Percentiles rank a stretch among this genome's conserved stretches.
Evolutionary conservation across 2,113 vertebrate species (phyloP).

Genomic region (Caranx melampygus): DNA sequence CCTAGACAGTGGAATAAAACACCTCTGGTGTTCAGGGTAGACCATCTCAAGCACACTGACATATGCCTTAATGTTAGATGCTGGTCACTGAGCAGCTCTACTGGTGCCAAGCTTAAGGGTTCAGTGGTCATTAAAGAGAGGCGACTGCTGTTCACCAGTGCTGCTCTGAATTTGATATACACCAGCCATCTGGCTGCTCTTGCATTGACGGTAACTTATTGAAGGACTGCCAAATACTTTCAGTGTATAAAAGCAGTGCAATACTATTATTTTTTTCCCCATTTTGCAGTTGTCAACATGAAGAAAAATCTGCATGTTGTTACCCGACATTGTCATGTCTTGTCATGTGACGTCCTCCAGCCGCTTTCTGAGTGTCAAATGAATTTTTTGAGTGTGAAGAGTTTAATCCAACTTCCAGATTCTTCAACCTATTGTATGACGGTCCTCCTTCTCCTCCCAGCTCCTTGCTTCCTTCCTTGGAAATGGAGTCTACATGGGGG

Average conservation of each 20-base stretch:
- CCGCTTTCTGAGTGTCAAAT: constrained; percentile 37
- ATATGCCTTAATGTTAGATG: neutral
- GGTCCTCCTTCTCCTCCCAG: constrained; percentile 36
- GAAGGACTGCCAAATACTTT: constrained; percentile 19
- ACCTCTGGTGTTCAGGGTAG: neutral
- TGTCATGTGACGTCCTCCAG: constrained; percentile 22
- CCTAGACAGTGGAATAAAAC: too few relatives aligned
- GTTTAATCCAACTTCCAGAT: constrained; percentile 68
- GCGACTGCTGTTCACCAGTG: neutral
- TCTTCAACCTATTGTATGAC: constrained; percentile 24
- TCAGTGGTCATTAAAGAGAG: neutral
- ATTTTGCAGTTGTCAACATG: constrained; percentile 38
- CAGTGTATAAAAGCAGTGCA: constrained; percentile 19
- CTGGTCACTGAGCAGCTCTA: neutral
- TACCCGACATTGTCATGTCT: neutral
- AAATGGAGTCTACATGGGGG: constrained; percentile 50
- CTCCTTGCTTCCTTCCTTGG: constrained; percentile 37
- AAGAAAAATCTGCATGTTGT: constrained; percentile 31
- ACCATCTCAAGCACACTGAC: neutral
- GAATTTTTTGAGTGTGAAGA: constrained; percentile 53
- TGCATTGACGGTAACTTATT: constrained; percentile 12
- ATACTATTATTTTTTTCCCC: constrained; percentile 26
- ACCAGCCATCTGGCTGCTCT: constrained; percentile 38
- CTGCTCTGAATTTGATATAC: constrained; percentile 34
- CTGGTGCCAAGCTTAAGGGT: constrained; percentile 7